These are phyloP conservation scores for Ctenomys sociabilis DNA, from an alignment of 2,113 vertebrate species.

Conservation along the genomic window DNA sequence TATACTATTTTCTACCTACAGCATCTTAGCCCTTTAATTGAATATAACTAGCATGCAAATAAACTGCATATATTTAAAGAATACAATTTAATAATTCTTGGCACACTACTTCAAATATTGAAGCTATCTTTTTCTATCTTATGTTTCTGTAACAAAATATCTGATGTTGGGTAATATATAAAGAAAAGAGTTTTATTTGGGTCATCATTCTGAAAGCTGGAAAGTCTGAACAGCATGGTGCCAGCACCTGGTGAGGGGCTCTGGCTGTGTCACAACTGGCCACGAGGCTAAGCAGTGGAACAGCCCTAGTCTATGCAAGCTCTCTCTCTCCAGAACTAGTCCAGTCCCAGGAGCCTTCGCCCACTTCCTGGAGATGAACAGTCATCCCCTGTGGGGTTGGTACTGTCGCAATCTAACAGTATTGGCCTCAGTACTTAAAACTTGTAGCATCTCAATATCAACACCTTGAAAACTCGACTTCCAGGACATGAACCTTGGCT, in stretches of 20 bases:
- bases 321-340: neutral
- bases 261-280: neutral
- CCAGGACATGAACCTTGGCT: neutral
- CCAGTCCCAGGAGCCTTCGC: neutral
- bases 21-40: conserved; percentile 10
- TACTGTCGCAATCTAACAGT: neutral
- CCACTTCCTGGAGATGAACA: neutral
- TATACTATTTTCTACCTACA: conserved; percentile 34
- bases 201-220: neutral
- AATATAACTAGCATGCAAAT: neutral
- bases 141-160: neutral
- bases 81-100: neutral
- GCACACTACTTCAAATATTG: neutral
- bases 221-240: neutral
- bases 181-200: neutral
- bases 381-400: neutral
- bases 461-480: neutral
- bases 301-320: neutral
- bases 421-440: neutral
- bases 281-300: neutral
- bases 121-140: neutral
- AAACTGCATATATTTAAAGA: neutral
- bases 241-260: neutral
- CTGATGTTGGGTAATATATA: neutral
- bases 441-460: neutral